Evolutionary conservation across 1,140 invertebrate species (phyloP).

Genomic region (Mamestra configurata): DNA sequence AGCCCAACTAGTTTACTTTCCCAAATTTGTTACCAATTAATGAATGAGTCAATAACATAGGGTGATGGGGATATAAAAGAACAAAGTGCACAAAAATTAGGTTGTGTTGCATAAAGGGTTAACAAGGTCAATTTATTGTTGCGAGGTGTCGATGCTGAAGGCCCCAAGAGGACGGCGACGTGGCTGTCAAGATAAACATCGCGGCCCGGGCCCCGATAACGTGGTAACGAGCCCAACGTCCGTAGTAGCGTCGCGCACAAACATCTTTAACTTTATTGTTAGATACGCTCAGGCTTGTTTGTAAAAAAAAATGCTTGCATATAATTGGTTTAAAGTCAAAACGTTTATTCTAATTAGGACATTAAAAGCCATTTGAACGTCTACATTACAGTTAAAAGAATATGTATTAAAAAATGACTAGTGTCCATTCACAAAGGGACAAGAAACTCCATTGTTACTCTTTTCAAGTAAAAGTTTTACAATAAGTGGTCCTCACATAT

Average conservation of each 20-base stretch:
- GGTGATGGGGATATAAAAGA: background rate
- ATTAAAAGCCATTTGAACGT: too few relatives aligned
- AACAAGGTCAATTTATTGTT: constrained; percentile 71
- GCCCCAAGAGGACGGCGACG: constrained; percentile 66
- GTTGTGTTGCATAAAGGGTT: constrained; percentile 59
- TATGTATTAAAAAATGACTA: too few relatives aligned
- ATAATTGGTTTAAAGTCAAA: too few relatives aligned
- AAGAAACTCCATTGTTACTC: too few relatives aligned
- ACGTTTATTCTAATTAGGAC: too few relatives aligned
- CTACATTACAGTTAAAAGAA: too few relatives aligned
- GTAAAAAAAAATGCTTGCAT: too few relatives aligned
- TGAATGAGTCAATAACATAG: constrained; percentile 15
- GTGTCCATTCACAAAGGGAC: too few relatives aligned
- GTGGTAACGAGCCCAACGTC: constrained; percentile 73
- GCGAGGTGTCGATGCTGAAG: constrained; percentile 70
- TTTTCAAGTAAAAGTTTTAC: too few relatives aligned
- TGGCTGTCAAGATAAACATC: constrained; percentile 76
- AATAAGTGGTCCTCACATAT: too few relatives aligned
- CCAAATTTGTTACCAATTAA: background rate
- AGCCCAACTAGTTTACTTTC: too few relatives aligned
- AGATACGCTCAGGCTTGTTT: too few relatives aligned
- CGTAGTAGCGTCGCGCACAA: constrained; percentile 62
- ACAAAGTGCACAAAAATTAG: constrained; percentile 44
- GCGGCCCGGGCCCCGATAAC: constrained; percentile 65
- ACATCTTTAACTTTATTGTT: constrained; percentile 35